phyloP scores from a whole-genome alignment of 2,888 invertebrate species.

The Euzetes globulus region DNA sequence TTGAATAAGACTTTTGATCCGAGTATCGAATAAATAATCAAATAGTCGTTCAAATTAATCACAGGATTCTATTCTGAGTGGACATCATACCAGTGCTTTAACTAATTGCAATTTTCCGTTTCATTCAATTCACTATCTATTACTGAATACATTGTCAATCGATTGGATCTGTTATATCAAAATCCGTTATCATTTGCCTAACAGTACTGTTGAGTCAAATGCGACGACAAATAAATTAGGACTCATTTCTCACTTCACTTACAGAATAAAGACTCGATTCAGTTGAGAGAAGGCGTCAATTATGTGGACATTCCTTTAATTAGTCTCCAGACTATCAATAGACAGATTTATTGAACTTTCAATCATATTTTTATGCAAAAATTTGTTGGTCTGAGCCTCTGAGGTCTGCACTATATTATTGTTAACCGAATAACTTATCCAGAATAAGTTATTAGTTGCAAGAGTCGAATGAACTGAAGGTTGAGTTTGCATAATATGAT shows the following conservation, averaged over 20 bases:
- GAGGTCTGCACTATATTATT: neutral
- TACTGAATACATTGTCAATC: neutral
- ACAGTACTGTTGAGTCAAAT: neutral
- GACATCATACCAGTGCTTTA: neutral
- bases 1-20: neutral
- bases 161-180: neutral
- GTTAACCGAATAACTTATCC: neutral
- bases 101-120: neutral
- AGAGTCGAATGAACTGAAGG: neutral
- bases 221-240: conserved; percentile 5
- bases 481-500: neutral
- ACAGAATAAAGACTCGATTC: neutral
- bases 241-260: conserved; percentile 9
- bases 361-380: neutral
- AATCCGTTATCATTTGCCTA: neutral
- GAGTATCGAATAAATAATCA: neutral
- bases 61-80: neutral
- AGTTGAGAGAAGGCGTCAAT: conserved; percentile 14
- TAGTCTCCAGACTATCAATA: neutral
- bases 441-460: neutral
- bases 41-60: neutral
- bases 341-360: neutral
- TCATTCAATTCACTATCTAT: neutral
- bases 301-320: neutral
- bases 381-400: neutral